phyloP scores from a whole-genome alignment of 2,797 vertebrate species.

The Paratrypauchen microcephalus region DNA sequence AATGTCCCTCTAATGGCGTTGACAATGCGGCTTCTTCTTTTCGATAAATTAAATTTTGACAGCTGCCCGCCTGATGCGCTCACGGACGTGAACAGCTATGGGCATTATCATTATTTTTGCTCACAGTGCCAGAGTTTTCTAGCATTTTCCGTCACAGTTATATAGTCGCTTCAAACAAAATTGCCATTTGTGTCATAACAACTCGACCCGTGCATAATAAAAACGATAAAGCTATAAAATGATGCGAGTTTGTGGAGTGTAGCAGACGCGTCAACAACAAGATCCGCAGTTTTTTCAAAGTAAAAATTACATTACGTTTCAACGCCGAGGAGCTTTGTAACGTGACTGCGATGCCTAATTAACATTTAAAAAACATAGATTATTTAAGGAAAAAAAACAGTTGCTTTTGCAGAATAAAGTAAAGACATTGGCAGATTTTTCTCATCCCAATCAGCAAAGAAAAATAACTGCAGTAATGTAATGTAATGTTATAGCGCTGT shows the following conservation, averaged over 20 bases:
- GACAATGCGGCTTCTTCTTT: conserved; percentile 13
- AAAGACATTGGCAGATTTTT: neutral
- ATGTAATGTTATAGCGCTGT: neutral
- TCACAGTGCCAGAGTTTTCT: neutral
- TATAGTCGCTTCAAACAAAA: neutral
- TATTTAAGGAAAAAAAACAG: neutral
- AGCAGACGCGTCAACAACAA: neutral
- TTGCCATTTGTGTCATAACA: neutral
- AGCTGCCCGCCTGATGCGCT: conserved; percentile 43
- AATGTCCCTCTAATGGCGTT: neutral
- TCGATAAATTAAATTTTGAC: conserved; percentile 43
- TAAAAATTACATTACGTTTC: conserved; percentile 22
- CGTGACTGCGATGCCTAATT: neutral
- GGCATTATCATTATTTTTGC: neutral
- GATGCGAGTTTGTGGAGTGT: conserved; percentile 12
- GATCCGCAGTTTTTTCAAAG: conserved; percentile 33
- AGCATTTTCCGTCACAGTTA: neutral
- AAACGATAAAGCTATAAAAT: conserved; percentile 4
- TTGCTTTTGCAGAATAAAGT: neutral
- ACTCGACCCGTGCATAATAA: neutral
- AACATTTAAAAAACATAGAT: neutral
- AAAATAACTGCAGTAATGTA: neutral
- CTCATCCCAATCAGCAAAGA: neutral
- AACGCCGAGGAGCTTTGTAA: neutral
- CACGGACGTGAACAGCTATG: conserved; percentile 12